Base-by-base conservation (phyloP, 2,888 invertebrate species). In the Cotesia congregata region DNA sequence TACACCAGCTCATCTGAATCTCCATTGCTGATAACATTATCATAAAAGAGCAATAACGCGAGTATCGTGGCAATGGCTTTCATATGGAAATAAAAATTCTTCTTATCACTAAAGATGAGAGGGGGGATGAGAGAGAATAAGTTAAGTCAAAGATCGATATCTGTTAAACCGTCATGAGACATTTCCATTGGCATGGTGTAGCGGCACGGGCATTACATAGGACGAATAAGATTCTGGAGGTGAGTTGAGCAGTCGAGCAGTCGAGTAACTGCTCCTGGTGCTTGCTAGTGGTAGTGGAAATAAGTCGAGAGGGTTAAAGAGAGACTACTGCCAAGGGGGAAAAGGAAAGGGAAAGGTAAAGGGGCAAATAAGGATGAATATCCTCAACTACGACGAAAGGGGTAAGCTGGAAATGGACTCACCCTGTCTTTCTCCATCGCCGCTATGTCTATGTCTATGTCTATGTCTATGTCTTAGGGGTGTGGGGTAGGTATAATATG, bases 21-120 rank as follows among this genome's bases (percentile, higher is more conserved):
- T 78, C 90, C 89, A 90, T 88, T 85, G 88, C 88, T 89, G 90
- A 90, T 90, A 90, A 89, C 90, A 90, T 90, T 90, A 89, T 89
- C 89, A 90, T 90, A 90, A 90, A 90, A 90, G 85, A 88, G 89
- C 88, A 90, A 89, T 90, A 88, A 71, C 86, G 86, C 85, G 81
- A 82, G 86, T 83, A 84, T 85, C 71, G 61, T 38, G 60, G 61
- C 60, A 73, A 73, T 50, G 73, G 67, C 67, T 73, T 73, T 67
- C 65, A 73, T 73, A 73, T 67, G 73, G 73, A 73, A 73, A 73
- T 73, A 73, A 73, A 67, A 67, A 65, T 73, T 73, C 15, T 62
- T 61, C 50, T 73, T 67, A 12, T 50, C 50, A 67, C 15, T 15
- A 41, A 50, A 65, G 85, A 85, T 85, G 85, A 83, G 81, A 80